Evolutionary conservation across 1,140 invertebrate genomes (phyloP), one percentile per base, ranked within the genome.

Genomic region (Drosophila melanica): DNA sequence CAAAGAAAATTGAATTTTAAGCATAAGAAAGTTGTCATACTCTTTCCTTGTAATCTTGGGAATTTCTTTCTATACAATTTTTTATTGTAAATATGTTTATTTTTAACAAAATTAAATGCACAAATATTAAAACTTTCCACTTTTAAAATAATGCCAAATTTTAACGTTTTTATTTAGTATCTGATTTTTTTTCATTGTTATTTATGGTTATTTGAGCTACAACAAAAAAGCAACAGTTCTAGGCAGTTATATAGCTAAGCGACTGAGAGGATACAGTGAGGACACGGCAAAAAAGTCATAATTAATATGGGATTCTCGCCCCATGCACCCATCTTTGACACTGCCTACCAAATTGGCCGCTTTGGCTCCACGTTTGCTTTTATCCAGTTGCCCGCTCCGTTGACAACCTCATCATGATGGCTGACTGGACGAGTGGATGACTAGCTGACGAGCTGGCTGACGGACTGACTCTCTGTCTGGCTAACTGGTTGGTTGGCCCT

Each of bases 391-490:
- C 35, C 14, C 23, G 16, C 18, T 48, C 37, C 53, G 70, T 60
- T 73, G 70, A 73, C 70, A 73, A 73, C 70, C 64, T 73, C 70
- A 73, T 73, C 64, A 60, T 60, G 64, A 73, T 73, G 70, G 65
- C 65, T 27, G 44, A 47, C 33, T 18, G 30, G 20, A n/a, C 6
- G 16, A 14, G 14, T 35, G 30, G 12, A 12, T 42, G 55, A 47
- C 44, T 33, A 16, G 20, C 44, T 20, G 18, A 12, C 50, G 6
- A 12, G 12, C 20, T 35, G 45, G 35, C 39, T 62, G 59, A 41
- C 35, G 30, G 39, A 14, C 7, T 60, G 44, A n/a, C 58, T 45
- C n/a, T 1, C 9, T 62, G 20, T 23, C 20, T 23, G 48, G 18
- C 47, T 33, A 35, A 27, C 60, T 16, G 14, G 14, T 30, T 35